phyloP scores from a whole-genome alignment of 2,113 vertebrate genomes.

The Nyctereutes procyonoides region DNA sequence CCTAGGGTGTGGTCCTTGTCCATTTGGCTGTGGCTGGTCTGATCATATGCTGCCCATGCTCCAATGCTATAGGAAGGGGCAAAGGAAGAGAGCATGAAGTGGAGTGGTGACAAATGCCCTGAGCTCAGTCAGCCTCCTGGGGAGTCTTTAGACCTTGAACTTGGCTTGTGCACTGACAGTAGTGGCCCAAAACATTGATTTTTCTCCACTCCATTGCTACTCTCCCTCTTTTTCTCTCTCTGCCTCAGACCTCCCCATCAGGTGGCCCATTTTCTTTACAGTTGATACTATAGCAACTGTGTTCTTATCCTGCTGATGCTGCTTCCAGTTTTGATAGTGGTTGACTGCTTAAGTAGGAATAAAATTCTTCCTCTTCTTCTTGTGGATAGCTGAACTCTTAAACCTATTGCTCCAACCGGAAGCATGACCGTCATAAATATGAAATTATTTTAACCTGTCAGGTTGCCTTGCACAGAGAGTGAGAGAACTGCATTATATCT shows the following conservation, averaged over 20 bases:
- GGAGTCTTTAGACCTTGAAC: background rate
- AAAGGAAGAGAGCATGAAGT: background rate
- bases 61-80: background rate
- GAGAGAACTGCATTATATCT: conserved; percentile 14
- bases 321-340: background rate
- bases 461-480: background rate
- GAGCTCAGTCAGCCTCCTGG: background rate
- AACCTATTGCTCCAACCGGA: conserved; percentile 10
- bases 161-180: background rate
- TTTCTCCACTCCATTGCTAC: background rate
- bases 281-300: background rate
- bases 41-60: background rate
- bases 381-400: conserved; percentile 33
- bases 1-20: background rate
- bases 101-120: background rate
- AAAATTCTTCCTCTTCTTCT: conserved; percentile 42
- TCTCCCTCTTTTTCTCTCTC: background rate
- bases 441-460: conserved; percentile 60
- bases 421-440: conserved; percentile 55
- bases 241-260: background rate
- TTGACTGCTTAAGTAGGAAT: background rate
- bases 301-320: background rate
- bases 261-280: conserved; percentile 3
- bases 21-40: background rate
- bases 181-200: background rate